Evolutionary conservation across 1,140 invertebrate species (phyloP).

Genomic region (Diorhabda sublineata): DNA sequence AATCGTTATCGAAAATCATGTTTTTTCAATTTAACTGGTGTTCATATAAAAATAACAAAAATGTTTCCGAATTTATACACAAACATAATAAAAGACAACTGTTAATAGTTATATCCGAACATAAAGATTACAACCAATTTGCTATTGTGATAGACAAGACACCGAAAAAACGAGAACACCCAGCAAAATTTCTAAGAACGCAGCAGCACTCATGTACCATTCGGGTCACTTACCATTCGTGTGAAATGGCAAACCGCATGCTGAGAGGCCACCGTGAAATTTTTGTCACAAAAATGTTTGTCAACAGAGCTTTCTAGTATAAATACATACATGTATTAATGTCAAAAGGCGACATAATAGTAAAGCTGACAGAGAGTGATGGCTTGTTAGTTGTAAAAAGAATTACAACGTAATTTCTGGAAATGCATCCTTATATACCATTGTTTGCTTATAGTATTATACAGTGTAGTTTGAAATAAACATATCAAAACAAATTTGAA

Average conservation of each 20-base stretch:
- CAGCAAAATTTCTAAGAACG: conserved; percentile 7
- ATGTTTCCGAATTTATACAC: no score
- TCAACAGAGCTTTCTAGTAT: conserved; percentile 41
- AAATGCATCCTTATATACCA: no score
- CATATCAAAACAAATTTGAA: no score
- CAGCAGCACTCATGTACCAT: conserved; percentile 3
- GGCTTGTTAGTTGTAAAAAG: conserved; percentile 21
- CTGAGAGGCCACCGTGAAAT: conserved; percentile 43
- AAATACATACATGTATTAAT: conserved; percentile 37
- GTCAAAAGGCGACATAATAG: conserved; percentile 32
- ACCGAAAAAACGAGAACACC: conserved; percentile 9
- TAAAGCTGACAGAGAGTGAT: conserved; percentile 37
- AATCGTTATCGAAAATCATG: no score
- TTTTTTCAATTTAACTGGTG: no score
- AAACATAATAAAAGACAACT: no score
- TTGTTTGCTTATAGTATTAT: no score
- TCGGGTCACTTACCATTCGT: conserved; percentile 17
- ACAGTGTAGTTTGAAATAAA: no score
- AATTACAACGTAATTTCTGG: conserved; percentile 18
- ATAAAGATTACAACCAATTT: conserved; percentile 6
- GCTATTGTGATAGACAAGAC: conserved; percentile 3
- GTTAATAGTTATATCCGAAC: background rate
- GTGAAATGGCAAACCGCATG: conserved; percentile 32
- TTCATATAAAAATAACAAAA: no score
- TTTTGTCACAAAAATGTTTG: conserved; percentile 42